Evolutionary conservation across 2,888 invertebrate species (phyloP).

Genomic region (Meiosimyza platycephala): DNA sequence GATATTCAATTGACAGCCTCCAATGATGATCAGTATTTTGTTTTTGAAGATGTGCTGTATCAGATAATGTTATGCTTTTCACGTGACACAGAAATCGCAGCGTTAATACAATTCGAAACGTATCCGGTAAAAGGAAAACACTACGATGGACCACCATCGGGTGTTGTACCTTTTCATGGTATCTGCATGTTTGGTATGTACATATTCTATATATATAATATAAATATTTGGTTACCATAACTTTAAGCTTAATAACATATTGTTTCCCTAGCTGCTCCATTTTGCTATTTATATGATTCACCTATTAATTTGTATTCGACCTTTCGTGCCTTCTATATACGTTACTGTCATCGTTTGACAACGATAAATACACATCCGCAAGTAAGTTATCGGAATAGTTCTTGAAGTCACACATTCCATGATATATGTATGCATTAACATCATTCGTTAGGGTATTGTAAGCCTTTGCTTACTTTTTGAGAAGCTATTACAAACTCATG

Average conservation of each 20-base stretch:
- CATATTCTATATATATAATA: too few species aligned
- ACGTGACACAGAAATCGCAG: conserved; percentile 84
- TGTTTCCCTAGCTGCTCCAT: conserved; percentile 82
- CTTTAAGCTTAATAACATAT: conserved; percentile 8
- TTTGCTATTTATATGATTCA: conserved; percentile 93
- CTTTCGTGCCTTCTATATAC: conserved; percentile 89
- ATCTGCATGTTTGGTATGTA: conserved; percentile 94
- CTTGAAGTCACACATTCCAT: neutral
- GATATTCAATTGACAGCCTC: conserved; percentile 96
- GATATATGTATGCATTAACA: too few species aligned
- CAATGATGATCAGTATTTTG: conserved; percentile 98
- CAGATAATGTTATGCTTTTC: conserved; percentile 95
- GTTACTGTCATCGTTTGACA: conserved; percentile 93
- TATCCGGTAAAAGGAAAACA: conserved; percentile 62
- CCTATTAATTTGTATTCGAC: conserved; percentile 88
- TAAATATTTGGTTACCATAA: neutral
- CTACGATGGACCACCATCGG: conserved; percentile 82
- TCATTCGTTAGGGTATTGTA: conserved; percentile 78
- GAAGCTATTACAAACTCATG: conserved; percentile 87
- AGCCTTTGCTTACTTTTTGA: conserved; percentile 91
- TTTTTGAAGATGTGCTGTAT: conserved; percentile 94
- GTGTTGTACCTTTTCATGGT: conserved; percentile 95
- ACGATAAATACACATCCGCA: conserved; percentile 93
- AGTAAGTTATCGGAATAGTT: conserved; percentile 57
- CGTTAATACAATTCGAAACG: conserved; percentile 73